phyloP scores from a whole-genome alignment of 2,888 invertebrate genomes.

The Hololepta plana region DNA sequence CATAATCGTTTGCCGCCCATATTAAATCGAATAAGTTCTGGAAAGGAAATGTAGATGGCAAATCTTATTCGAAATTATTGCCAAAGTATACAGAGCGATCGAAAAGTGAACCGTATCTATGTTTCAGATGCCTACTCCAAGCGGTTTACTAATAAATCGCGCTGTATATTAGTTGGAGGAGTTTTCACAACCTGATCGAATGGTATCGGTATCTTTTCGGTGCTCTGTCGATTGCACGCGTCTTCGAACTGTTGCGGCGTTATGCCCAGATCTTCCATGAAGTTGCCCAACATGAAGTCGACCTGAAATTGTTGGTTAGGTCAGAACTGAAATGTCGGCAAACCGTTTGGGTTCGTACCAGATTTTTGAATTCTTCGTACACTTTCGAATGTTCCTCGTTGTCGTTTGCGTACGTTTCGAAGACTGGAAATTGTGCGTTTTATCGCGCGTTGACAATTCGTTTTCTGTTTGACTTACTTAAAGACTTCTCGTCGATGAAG shows the following conservation, averaged over 20 bases:
- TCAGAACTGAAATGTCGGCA: conserved; percentile 2
- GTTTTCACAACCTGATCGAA: conserved; percentile 32
- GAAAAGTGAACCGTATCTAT: too few species aligned
- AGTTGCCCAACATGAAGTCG: conserved; percentile 77
- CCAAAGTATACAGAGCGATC: too few species aligned
- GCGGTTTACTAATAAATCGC: too few species aligned
- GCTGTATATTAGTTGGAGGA: too few species aligned
- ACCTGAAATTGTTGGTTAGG: conserved; percentile 36
- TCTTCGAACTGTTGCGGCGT: conserved; percentile 73
- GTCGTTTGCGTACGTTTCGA: conserved; percentile 60
- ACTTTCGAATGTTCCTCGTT: conserved; percentile 58
- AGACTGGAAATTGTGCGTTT: too few species aligned
- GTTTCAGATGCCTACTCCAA: too few species aligned
- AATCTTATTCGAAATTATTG: too few species aligned
- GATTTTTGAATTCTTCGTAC: conserved; percentile 73
- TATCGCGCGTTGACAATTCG: too few species aligned
- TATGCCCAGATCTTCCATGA: conserved; percentile 85
- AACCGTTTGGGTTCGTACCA: conserved; percentile 33
- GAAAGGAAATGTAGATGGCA: conserved; percentile 11
- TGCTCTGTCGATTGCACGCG: conserved; percentile 40
- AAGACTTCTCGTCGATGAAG: conserved; percentile 83
- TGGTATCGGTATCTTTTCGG: conserved; percentile 28
- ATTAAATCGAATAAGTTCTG: conserved; percentile 55
- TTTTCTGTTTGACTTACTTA: conserved; percentile 61
- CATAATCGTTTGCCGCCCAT: conserved; percentile 84